Evolutionary conservation across 64 coral and sea anemone genomes (phyloP).

Genomic region (Actinia equina): DNA sequence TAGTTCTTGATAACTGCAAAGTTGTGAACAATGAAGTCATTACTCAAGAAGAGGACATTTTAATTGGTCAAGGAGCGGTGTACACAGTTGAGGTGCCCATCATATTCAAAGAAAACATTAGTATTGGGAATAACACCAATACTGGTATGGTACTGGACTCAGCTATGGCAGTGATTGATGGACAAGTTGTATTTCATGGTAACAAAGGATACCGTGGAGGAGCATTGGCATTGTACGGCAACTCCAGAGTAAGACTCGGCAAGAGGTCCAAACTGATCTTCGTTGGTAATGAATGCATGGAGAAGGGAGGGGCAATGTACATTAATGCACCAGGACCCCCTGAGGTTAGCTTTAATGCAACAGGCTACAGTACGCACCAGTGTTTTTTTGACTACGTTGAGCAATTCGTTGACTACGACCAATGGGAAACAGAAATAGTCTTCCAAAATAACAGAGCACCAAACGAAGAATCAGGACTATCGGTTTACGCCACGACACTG

Average conservation of each 20-base stretch:
- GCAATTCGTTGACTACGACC: conserved; percentile 37
- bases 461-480: conserved; percentile 41
- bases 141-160: conserved; percentile 77
- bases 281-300: conserved; percentile 46
- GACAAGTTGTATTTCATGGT: conserved; percentile 47
- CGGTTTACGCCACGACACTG: conserved; percentile 68
- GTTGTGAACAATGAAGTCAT: conserved; percentile 57
- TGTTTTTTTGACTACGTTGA: conserved; percentile 70
- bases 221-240: conserved; percentile 85
- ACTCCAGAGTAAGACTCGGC: conserved; percentile 61
- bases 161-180: conserved; percentile 66
- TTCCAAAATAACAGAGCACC: conserved; percentile 61
- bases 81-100: conserved; percentile 88
- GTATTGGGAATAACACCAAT: conserved; percentile 70
- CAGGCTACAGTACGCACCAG: conserved; percentile 48
- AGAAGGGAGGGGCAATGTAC: conserved; percentile 79
- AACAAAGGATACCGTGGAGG: conserved; percentile 85
- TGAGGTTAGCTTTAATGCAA: conserved; percentile 68
- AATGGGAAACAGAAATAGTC: conserved; percentile 70
- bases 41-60: conserved; percentile 33
- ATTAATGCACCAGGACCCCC: conserved; percentile 81
- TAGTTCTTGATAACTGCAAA: conserved; percentile 34
- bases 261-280: conserved; percentile 66
- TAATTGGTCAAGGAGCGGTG: conserved; percentile 71
- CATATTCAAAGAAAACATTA: conserved; percentile 48